These are phyloP conservation scores for Littorina saxatilis DNA, from an alignment of 1,140 invertebrate genomes.

Conservation along the genomic window DNA sequence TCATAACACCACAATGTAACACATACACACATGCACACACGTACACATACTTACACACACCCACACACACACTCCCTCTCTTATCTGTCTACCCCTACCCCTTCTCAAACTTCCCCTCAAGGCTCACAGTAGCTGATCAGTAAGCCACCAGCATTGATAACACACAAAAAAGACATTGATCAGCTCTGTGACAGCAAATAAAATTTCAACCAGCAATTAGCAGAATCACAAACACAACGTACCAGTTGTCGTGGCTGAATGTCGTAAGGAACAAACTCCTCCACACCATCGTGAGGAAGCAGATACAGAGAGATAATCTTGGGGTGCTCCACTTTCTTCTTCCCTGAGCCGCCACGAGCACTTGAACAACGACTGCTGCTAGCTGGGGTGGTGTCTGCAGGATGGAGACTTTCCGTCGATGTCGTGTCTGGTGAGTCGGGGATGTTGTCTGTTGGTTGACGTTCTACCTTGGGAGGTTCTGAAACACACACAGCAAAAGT, in stretches of 20 bases:
- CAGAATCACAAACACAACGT: too few species aligned
- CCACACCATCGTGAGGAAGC: constrained; percentile 60
- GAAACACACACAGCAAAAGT: constrained; percentile 20
- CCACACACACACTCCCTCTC: neutral
- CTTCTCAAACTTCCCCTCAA: too few species aligned
- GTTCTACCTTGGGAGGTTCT: constrained; percentile 42
- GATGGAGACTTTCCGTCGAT: constrained; percentile 23
- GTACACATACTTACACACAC: neutral
- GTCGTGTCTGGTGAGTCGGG: constrained; percentile 63
- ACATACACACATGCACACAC: constrained; percentile 1
- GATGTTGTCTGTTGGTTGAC: constrained; percentile 60
- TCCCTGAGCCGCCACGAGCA: neutral
- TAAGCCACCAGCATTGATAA: too few species aligned
- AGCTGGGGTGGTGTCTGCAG: neutral
- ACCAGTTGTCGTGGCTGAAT: constrained; percentile 67
- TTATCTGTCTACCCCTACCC: too few species aligned
- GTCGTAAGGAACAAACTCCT: constrained; percentile 51
- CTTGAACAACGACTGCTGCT: neutral
- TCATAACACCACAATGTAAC: neutral
- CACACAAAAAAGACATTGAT: too few species aligned
- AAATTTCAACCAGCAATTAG: too few species aligned
- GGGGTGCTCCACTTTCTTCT: neutral
- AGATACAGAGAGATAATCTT: constrained; percentile 62
- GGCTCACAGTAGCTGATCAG: too few species aligned
- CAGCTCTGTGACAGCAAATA: too few species aligned